A percentile compares a stretch with the other conserved stretches of the same genome.
These are phyloP conservation scores for Phaethon lepturus DNA, from an alignment of 2,113 vertebrate species.

Conservation along the genomic window DNA sequence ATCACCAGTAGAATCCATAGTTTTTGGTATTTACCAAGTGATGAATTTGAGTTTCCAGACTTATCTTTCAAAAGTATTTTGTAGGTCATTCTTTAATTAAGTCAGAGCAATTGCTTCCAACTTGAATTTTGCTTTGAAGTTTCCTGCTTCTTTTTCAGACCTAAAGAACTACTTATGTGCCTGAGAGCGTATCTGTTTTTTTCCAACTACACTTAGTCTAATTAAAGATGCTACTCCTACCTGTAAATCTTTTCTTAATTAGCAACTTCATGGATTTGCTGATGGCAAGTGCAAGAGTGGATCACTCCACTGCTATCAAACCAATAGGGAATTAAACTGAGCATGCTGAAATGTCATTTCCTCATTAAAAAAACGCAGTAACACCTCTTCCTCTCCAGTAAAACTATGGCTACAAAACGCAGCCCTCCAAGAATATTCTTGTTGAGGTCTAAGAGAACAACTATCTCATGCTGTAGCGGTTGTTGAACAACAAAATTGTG, in stretches of 20 bases:
- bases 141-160: conserved; percentile 38
- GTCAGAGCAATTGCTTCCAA: conserved; percentile 43
- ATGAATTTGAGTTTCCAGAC: not conserved
- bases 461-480: not conserved
- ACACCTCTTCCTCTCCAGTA: not conserved
- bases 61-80: conserved; percentile 23
- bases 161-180: conserved; percentile 30
- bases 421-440: not conserved
- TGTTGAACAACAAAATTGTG: not conserved
- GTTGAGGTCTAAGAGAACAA: not conserved
- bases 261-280: conserved; percentile 55
- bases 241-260: conserved; percentile 69
- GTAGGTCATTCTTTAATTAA: conserved; percentile 64
- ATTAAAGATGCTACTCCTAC: conserved; percentile 59
- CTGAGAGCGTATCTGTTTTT: conserved; percentile 43
- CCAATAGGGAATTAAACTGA: not conserved
- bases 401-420: not conserved
- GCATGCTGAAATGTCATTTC: conserved; percentile 1
- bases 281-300: conserved; percentile 47
- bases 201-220: conserved; percentile 27
- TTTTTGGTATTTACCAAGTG: not conserved
- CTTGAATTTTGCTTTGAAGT: conserved; percentile 63
- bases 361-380: conserved; percentile 1
- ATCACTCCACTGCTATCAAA: conserved; percentile 36
- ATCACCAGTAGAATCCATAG: not conserved